Evolutionary conservation across 1,140 invertebrate genomes (phyloP).

Genomic region (Drosophila santomea): DNA sequence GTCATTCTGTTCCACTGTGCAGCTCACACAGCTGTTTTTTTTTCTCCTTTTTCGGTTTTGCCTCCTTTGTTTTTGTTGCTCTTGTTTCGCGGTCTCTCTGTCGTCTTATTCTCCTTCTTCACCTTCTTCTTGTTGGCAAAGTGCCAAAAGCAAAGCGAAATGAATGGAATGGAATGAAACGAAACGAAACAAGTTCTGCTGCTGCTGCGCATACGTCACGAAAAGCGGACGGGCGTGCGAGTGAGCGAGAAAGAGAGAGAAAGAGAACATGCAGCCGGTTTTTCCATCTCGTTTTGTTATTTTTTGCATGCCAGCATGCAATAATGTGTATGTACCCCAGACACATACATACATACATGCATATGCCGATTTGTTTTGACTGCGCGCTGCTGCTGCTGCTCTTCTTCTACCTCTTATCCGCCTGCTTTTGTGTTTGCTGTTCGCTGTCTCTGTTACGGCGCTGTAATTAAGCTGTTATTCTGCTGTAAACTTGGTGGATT

Average conservation of each 20-base stretch:
- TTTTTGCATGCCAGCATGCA: conserved; percentile 53
- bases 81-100: conserved; percentile 25
- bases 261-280: conserved; percentile 58
- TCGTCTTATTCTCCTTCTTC: conserved; percentile 1
- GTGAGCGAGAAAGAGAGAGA: conserved; percentile 9
- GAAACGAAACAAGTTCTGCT: conserved; percentile 64
- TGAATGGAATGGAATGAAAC: conserved; percentile 27
- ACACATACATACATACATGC: conserved; percentile 17
- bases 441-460: conserved; percentile 16
- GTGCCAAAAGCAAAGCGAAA: conserved; percentile 41
- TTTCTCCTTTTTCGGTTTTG: not conserved
- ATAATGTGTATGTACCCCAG: conserved; percentile 45
- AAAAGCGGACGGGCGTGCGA: conserved; percentile 9
- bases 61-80: conserved; percentile 19
- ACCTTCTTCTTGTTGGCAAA: conserved; percentile 48
- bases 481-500: conserved; percentile 44
- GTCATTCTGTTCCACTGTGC: conserved; percentile 68
- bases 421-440: conserved; percentile 9
- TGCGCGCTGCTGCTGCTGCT: conserved; percentile 4
- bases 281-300: conserved; percentile 27
- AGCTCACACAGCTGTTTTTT: conserved; percentile 38
- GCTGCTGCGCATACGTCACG: conserved; percentile 74
- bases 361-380: conserved; percentile 33
- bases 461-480: conserved; percentile 31
- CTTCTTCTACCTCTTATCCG: not conserved